A percentile compares a stretch with the other conserved stretches of the same genome.
phyloP scores from a whole-genome alignment of 2,888 invertebrate genomes.

The Poecilobothrus nobilitatus region DNA sequence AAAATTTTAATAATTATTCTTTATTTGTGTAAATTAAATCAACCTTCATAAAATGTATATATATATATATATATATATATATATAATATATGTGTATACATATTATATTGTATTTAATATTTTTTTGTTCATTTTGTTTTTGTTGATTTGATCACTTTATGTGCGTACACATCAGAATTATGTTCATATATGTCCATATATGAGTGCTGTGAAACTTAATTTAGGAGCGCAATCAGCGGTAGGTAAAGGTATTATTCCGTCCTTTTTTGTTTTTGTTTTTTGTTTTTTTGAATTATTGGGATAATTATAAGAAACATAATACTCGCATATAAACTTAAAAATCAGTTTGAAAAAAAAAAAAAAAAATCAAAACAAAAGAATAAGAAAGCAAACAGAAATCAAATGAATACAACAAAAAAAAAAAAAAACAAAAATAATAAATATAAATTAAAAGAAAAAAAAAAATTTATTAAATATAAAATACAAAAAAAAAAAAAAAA shows the following conservation, averaged over 20 bases:
- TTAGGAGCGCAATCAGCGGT: not conserved
- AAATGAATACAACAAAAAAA: not conserved
- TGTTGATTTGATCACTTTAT: not conserved
- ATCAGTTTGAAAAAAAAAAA: not conserved
- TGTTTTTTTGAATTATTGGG: not conserved
- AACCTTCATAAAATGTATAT: not conserved
- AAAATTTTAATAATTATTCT: constrained; percentile 5
- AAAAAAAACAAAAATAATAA: not conserved
- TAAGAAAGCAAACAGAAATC: no score
- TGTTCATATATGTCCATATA: not conserved
- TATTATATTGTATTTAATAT: no score
- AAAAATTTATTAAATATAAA: not conserved
- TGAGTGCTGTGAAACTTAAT: not conserved
- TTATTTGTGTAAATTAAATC: constrained; percentile 3
- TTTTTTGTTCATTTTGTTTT: not conserved
- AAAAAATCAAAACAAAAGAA: no score
- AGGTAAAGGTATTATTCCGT: not conserved
- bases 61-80: no score
- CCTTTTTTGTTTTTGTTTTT: not conserved
- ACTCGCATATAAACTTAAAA: not conserved
- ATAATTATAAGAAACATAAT: not conserved
- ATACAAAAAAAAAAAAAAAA: constrained; percentile 9
- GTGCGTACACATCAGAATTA: not conserved
- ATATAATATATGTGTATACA: no score
- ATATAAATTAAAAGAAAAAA: not conserved